Conservation (phyloP, 1,140 invertebrate genomes). For the Notospermus geniculatus region DNA sequence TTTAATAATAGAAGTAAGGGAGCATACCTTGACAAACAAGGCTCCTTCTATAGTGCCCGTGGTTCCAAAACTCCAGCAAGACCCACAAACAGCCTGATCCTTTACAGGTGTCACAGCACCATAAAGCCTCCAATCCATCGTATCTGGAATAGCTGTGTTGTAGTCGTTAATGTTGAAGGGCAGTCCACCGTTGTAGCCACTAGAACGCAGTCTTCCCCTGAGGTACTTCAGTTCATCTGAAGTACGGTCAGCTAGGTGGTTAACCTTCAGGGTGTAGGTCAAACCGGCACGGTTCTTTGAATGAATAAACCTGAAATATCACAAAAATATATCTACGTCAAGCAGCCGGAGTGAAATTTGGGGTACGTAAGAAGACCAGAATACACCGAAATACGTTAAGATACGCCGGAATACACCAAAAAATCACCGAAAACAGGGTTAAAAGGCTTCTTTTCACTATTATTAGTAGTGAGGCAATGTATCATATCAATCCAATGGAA, state of each 20-base stretch:
- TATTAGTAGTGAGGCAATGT: no score
- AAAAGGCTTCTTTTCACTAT: no score
- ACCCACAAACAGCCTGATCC: slow-evolving; percentile 95
- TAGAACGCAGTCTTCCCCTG: slow-evolving; percentile 68
- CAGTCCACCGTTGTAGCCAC: slow-evolving; percentile 66
- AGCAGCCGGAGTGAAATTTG: no score
- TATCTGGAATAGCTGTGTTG: slow-evolving; percentile 32
- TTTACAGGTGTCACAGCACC: slow-evolving; percentile 92
- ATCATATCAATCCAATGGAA: no score
- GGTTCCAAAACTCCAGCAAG: slow-evolving; percentile 95
- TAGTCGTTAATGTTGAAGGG: slow-evolving; percentile 65
- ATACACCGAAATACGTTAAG: no score
- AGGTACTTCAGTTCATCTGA: slow-evolving; percentile 76
- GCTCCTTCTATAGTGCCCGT: slow-evolving; percentile 90
- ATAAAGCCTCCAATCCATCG: slow-evolving; percentile 85
- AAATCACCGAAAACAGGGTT: no score
- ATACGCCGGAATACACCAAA: no score
- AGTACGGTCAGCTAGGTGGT: slow-evolving; percentile 84
- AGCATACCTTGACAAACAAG: slow-evolving; percentile 68
- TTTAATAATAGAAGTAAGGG: slow-evolving; percentile 80
- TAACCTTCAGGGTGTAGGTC: slow-evolving; percentile 74
- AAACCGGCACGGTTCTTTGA: slow-evolving; percentile 78
- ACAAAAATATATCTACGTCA: no score
- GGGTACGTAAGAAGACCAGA: no score
- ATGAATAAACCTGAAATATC: slow-evolving; percentile 70